Percentiles rank a stretch among this genome's conserved stretches.
Evolutionary conservation across 2,888 invertebrate genomes (phyloP).

Genomic region (Eubasilissa splendida): DNA sequence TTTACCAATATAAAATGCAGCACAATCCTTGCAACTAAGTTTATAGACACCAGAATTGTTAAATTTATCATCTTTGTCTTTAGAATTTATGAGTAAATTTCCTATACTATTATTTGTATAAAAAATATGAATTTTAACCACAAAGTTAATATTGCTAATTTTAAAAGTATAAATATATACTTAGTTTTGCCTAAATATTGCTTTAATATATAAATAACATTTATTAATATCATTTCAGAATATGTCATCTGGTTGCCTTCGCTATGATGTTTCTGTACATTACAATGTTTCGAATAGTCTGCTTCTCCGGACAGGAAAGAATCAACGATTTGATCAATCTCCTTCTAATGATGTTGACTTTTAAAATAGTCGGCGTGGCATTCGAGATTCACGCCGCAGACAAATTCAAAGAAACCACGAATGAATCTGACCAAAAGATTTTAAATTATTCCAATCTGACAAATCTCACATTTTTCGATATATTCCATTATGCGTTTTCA

Average conservation of each 20-base stretch:
- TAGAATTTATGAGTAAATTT: too few relatives aligned
- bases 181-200: too few relatives aligned
- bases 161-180: too few relatives aligned
- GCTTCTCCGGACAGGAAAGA: neutral
- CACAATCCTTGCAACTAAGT: too few relatives aligned
- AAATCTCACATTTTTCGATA: slow-evolving; percentile 6
- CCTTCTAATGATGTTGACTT: slow-evolving; percentile 24
- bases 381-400: slow-evolving; percentile 40
- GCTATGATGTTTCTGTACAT: slow-evolving; percentile 29
- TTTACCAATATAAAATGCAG: too few relatives aligned
- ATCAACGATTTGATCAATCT: slow-evolving; percentile 14
- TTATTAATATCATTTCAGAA: slow-evolving; percentile 12
- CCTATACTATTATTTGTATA: too few relatives aligned
- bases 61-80: too few relatives aligned
- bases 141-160: too few relatives aligned
- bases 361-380: slow-evolving; percentile 41
- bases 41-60: too few relatives aligned
- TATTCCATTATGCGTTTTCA: slow-evolving; percentile 45
- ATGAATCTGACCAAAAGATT: neutral
- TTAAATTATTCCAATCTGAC: neutral
- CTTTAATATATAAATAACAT: too few relatives aligned
- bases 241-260: slow-evolving; percentile 29
- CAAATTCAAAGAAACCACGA: slow-evolving; percentile 12
- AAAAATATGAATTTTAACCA: too few relatives aligned
- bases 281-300: slow-evolving; percentile 12